Evolutionary conservation across 2,797 vertebrate genomes (phyloP).

Genomic region (Sciurus vulgaris): DNA sequence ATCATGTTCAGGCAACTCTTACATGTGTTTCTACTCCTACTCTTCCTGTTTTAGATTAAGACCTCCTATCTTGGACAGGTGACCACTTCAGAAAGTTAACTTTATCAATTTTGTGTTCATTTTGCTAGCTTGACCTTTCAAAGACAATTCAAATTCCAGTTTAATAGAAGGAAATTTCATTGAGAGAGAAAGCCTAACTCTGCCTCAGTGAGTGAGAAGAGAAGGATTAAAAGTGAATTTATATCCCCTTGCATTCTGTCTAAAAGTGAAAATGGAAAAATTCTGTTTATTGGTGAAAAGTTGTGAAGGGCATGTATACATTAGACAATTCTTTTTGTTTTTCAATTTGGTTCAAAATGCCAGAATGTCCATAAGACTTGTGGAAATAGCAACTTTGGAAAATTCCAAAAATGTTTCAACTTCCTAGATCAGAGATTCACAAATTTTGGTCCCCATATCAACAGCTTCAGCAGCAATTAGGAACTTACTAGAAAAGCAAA

Average conservation of each 20-base stretch:
- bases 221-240: not conserved
- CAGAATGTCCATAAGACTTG: not conserved
- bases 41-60: not conserved
- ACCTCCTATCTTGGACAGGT: not conserved
- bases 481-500: not conserved
- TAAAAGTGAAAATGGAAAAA: not conserved
- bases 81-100: not conserved
- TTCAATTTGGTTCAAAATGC: not conserved
- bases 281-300: not conserved
- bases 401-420: not conserved
- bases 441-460: not conserved
- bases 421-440: not conserved
- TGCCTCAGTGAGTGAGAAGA: not conserved
- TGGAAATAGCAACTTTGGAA: not conserved
- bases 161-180: not conserved
- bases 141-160: not conserved
- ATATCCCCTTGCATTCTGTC: not conserved
- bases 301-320: not conserved
- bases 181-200: not conserved
- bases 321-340: not conserved
- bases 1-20: not conserved
- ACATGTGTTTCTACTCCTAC: not conserved
- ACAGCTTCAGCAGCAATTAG: not conserved
- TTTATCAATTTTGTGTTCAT: not conserved
- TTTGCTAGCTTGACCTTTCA: not conserved